Conservation (phyloP, 2,797 vertebrate genomes). For the Pelochelys cantorii region DNA sequence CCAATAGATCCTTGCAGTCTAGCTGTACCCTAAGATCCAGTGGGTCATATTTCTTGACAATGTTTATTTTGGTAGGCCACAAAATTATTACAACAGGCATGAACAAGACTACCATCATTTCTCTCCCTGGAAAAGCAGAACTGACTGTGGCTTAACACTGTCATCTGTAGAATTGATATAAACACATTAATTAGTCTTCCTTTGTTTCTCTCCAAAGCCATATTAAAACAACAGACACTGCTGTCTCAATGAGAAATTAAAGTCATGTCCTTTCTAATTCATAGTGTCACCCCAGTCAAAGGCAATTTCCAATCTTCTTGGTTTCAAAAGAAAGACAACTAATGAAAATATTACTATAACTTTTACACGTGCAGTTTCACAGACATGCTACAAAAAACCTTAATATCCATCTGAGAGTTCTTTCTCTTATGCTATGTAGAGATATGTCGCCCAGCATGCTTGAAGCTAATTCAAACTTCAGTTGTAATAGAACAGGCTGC, state of each 20-base stretch:
- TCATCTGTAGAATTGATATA: conserved; percentile 64
- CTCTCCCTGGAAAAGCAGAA: conserved; percentile 43
- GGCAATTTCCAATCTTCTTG: conserved; percentile 60
- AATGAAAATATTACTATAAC: conserved; percentile 58
- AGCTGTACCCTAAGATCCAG: neutral
- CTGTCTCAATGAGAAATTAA: conserved; percentile 61
- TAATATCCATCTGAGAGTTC: conserved; percentile 19
- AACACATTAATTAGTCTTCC: conserved; percentile 64
- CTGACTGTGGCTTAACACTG: conserved; percentile 44
- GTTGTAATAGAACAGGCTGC: conserved; percentile 39
- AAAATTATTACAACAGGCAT: conserved; percentile 41
- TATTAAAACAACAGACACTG: conserved; percentile 69
- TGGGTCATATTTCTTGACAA: conserved; percentile 35
- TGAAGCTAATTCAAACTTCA: conserved; percentile 57
- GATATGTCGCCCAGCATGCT: neutral
- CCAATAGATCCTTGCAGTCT: too few species aligned
- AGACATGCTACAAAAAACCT: conserved; percentile 41
- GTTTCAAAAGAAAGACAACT: conserved; percentile 59
- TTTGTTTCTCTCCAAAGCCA: conserved; percentile 67
- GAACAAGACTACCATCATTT: conserved; percentile 27
- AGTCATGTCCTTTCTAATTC: conserved; percentile 70
- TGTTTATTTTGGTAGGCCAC: conserved; percentile 34
- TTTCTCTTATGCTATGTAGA: conserved; percentile 32
- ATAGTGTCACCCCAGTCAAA: conserved; percentile 64
- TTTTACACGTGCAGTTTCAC: conserved; percentile 8